phyloP scores from a whole-genome alignment of 2,888 invertebrate species.

The Bhutanitis thaidina region DNA sequence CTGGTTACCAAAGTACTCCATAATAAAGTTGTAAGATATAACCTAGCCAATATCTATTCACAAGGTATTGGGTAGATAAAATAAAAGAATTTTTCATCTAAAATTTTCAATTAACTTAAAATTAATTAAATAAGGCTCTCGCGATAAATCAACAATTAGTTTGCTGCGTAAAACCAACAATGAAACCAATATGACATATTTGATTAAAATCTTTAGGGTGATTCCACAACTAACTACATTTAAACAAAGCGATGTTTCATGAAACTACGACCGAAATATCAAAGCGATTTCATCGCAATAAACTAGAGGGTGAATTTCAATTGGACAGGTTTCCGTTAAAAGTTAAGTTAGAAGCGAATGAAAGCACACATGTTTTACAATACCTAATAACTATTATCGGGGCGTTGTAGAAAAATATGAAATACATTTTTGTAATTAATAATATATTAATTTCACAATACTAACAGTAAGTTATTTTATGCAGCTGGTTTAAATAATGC shows the following conservation, averaged over 20 bases:
- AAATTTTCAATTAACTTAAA: too few relatives aligned
- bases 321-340: constrained; percentile 10
- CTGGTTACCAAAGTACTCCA: too few relatives aligned
- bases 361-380: not conserved
- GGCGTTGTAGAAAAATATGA: too few relatives aligned
- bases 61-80: too few relatives aligned
- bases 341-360: constrained; percentile 9
- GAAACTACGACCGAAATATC: constrained; percentile 4
- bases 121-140: too few relatives aligned
- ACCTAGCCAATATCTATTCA: too few relatives aligned
- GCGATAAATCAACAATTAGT: not conserved
- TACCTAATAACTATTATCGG: not conserved
- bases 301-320: constrained; percentile 12
- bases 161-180: not conserved
- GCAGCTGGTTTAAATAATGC: too few relatives aligned
- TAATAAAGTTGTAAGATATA: too few relatives aligned
- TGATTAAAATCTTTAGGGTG: constrained; percentile 4
- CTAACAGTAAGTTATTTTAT: too few relatives aligned
- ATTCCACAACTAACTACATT: not conserved
- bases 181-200: not conserved
- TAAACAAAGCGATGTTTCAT: not conserved
- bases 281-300: constrained; percentile 7
- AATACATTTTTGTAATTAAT: too few relatives aligned
- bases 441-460: too few relatives aligned
- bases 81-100: too few relatives aligned